Base-by-base conservation (phyloP, 2,888 invertebrate species). In the Ornithoptera priamus region DNA sequence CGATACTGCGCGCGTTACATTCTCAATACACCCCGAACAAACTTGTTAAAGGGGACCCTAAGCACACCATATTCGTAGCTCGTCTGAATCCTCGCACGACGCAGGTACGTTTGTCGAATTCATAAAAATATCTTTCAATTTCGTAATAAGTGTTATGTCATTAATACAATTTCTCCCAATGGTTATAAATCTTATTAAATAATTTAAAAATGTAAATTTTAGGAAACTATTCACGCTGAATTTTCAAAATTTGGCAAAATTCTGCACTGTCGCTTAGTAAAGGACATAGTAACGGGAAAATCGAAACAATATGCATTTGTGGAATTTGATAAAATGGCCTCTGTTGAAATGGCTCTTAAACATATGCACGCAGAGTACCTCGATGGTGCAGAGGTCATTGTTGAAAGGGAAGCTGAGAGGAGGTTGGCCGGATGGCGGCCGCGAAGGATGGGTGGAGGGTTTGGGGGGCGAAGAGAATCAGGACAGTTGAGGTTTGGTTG, bases 401-500 rank as follows among this genome's bases (percentile, higher is more conserved):
- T 91, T 3, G 97, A 98, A 84, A 94, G 93, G 77, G 97, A 97
- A 85, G 95, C 94, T 76, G 96, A 95, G 81, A 92, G 97, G 71
- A 88, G 87, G 12, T 82, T 97, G 78, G 92, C 93, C 70, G 97
- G 97, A 1, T 98, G 98, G 98, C 94, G 95, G 80, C 98, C 98
- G 3, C 93, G 98, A 73, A 88, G 98, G 73, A 89, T 97, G 8
- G 98, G 98, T 5, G 98, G 98, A 20, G 98, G 98, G 18, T 96
- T 97, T 81, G 97, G 97, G 5, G 98, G 98, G 0, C 94, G 93
- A 74, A 97, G 96, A 79, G 96, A 97, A 84, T 96, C 97, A 0
- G 98, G 98, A 0, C 98, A 98, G 81, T 89, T 98, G 59, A 87
- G 98, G 71, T 98, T 98, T 90, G 98, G 98, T 1, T 96, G 98